These are phyloP conservation scores for Penaeus chinensis DNA, from an alignment of 1,140 invertebrate genomes.

Conservation along the genomic window DNA sequence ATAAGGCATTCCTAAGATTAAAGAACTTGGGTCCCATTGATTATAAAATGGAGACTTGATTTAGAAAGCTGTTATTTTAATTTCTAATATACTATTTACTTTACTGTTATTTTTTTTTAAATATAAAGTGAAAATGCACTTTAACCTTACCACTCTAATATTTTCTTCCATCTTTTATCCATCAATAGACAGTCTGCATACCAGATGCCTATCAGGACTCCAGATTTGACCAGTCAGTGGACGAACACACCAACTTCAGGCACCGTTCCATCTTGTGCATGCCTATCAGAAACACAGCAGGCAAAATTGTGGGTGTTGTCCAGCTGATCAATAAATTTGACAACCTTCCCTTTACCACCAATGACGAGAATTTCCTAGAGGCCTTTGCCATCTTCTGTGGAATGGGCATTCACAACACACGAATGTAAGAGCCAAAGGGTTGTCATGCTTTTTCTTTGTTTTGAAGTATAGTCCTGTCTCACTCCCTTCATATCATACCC, in stretches of 20 bases:
- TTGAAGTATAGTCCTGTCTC: no score
- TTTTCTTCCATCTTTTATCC: background rate
- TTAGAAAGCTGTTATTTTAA: no score
- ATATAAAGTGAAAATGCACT: background rate
- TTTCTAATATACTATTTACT: background rate
- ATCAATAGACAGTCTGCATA: constrained; percentile 83
- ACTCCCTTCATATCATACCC: no score
- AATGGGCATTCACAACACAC: constrained; percentile 96
- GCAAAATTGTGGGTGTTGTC: constrained; percentile 92
- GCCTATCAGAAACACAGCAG: constrained; percentile 90
- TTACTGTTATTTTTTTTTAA: background rate
- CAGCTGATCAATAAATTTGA: constrained; percentile 92
- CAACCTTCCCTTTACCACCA: constrained; percentile 86
- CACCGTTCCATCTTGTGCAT: constrained; percentile 90
- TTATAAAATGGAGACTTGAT: background rate
- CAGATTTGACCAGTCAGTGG: constrained; percentile 89
- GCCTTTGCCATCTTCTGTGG: constrained; percentile 98
- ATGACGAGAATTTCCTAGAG: constrained; percentile 93
- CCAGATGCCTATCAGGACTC: constrained; percentile 90
- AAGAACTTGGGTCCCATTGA: background rate
- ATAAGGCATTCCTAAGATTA: background rate
- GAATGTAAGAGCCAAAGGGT: constrained; percentile 76
- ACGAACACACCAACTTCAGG: constrained; percentile 81
- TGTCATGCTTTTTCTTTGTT: background rate
- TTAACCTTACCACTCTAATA: background rate